These are phyloP conservation scores for Hippopotamus amphibius DNA, from an alignment of 2,113 vertebrate genomes.

Conservation along the genomic window DNA sequence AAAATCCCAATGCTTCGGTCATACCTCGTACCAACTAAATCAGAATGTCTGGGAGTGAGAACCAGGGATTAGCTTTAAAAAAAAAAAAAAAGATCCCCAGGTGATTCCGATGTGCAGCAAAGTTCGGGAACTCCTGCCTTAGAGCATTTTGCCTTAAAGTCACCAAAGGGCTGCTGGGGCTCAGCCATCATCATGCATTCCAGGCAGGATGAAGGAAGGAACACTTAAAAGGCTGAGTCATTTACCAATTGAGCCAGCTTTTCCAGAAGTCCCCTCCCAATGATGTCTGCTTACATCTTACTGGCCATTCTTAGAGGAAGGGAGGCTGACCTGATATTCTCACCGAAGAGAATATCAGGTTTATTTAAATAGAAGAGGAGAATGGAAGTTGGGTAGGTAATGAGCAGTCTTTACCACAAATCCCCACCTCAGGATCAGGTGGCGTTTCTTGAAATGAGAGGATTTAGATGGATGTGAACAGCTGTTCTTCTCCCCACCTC, in stretches of 20 bases:
- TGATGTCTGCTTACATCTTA: neutral
- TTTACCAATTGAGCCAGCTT: neutral
- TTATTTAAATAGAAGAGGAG: neutral
- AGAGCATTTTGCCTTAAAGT: neutral
- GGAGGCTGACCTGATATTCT: neutral
- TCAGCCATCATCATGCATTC: neutral
- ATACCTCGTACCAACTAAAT: neutral
- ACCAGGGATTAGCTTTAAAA: neutral
- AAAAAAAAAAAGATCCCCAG: neutral
- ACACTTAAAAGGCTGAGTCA: neutral
- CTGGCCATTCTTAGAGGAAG: neutral
- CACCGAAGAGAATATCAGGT: neutral
- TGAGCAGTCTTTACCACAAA: neutral
- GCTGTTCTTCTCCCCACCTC: too few relatives aligned
- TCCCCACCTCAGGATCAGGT: neutral
- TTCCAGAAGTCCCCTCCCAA: neutral
- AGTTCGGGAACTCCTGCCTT: neutral
- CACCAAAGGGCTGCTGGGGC: neutral
- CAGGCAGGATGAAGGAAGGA: neutral
- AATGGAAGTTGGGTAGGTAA: neutral
- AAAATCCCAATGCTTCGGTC: neutral
- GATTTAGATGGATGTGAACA: neutral
- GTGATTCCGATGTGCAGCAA: neutral
- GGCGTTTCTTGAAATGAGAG: conserved; percentile 4
- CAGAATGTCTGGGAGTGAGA: neutral